These are phyloP conservation scores for Leucoma salicis DNA, from an alignment of 2,888 invertebrate genomes.

Conservation along the genomic window DNA sequence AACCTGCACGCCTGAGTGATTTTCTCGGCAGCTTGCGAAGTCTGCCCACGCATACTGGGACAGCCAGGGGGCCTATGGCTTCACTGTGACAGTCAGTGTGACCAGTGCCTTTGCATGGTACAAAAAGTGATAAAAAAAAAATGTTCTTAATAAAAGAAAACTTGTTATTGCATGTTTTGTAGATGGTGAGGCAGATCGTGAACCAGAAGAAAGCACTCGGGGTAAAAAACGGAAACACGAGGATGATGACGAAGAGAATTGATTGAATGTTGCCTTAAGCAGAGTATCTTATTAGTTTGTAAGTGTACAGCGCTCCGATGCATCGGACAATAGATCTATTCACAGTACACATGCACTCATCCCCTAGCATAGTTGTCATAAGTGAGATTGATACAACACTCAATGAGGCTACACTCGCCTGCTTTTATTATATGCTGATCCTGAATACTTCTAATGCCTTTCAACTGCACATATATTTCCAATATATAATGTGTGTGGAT, in stretches of 20 bases:
- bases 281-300: constrained; percentile 78
- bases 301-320: constrained; percentile 79
- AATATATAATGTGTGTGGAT: no score
- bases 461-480: no score
- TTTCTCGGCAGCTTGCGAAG: no score
- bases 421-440: constrained; percentile 25
- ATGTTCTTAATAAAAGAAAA: no score
- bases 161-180: constrained; percentile 15
- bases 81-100: no score
- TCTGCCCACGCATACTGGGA: no score
- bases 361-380: constrained; percentile 65
- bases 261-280: constrained; percentile 78
- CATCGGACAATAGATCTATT: constrained; percentile 73
- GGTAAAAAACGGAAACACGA: constrained; percentile 84
- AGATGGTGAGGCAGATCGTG: constrained; percentile 70
- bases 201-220: constrained; percentile 79
- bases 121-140: no score
- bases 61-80: no score
- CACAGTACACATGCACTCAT: constrained; percentile 51
- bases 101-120: no score
- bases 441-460: neutral
- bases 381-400: constrained; percentile 55
- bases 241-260: constrained; percentile 78
- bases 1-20: no score
- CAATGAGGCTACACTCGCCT: constrained; percentile 43